A percentile compares a stretch with the other conserved stretches of the same genome.
Conservation (phyloP, 2,113 vertebrate species). For the Calyptomena viridis region DNA sequence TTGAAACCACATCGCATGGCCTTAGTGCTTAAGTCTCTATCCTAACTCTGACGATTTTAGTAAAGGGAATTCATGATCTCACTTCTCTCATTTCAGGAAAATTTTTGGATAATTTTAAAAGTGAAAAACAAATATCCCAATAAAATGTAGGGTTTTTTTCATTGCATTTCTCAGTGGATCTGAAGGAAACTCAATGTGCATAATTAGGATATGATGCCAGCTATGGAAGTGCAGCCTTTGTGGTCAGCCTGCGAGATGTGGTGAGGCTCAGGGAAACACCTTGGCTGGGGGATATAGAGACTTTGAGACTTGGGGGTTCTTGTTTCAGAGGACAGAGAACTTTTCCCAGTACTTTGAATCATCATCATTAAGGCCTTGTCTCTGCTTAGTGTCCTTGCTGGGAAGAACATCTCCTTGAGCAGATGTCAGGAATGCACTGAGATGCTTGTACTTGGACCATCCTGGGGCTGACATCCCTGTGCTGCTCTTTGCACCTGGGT, state of each 20-base stretch:
- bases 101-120: not conserved
- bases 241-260: not conserved
- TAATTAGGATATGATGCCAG: too few species aligned
- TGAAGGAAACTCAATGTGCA: not conserved
- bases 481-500: not conserved
- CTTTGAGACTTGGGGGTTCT: not conserved
- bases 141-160: not conserved
- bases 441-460: not conserved
- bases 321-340: not conserved
- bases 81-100: not conserved
- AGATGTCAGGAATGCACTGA: not conserved
- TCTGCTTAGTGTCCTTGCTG: not conserved
- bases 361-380: not conserved
- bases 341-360: not conserved
- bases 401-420: not conserved
- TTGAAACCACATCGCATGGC: not conserved
- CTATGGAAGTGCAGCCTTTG: not conserved
- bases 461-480: accelerated
- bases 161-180: not conserved
- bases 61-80: not conserved
- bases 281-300: not conserved
- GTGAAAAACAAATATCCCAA: not conserved
- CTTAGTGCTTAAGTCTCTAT: not conserved
- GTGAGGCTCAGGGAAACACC: not conserved
- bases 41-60: not conserved